Base-by-base conservation (phyloP, 2,888 invertebrate genomes). In the Cetonia aurata region DNA sequence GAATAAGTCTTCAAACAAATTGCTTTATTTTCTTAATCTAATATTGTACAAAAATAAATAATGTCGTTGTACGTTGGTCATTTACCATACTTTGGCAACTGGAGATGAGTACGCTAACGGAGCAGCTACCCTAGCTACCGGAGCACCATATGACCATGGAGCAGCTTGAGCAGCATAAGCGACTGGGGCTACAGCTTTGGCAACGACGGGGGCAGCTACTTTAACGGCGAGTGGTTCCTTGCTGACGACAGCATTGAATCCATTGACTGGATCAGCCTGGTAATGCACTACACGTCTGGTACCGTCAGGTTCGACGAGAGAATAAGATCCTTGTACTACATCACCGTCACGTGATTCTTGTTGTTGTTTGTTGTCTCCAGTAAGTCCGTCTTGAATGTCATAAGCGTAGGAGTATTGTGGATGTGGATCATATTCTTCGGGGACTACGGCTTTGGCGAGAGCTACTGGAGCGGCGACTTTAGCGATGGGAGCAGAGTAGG, bases 211-310 rank as follows among this genome's bases (percentile, higher is more conserved):
- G 42, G 76, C 78, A 44, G 76, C 77, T 0, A 84, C 85, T 76
- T 79, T 78, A 13, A 79, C 78, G 0, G 86, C 86, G 19, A 74
- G 77, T 55, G 89, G 88, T 73, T 88, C 89, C 77, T 87, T 87
- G 83, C 88, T 88, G 0, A 90, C 90, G 50, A 89, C 87, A 9
- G 89, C 89, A 81, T 89, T 89, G 83, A 89, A 89, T 1, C 89
- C 89, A 75, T 88, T 88, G 68, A 86, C 85, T 33, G 88, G 87
- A 77, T 89, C 89, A 15, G 89, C 89, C 52, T 85, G 85, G 79
- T 87, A 87, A 78, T 87, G 86, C 13, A 87, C 87, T 77, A 84
- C 80, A 71, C 87, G 84, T 70, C 85, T 81, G 65, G 85, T 86
- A 75, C 87, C 87, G 75, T 87, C 87, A 72, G 87, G 83, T 76